Conservation (phyloP, 2,888 invertebrate genomes). For the Steinernema hermaphroditum region DNA sequence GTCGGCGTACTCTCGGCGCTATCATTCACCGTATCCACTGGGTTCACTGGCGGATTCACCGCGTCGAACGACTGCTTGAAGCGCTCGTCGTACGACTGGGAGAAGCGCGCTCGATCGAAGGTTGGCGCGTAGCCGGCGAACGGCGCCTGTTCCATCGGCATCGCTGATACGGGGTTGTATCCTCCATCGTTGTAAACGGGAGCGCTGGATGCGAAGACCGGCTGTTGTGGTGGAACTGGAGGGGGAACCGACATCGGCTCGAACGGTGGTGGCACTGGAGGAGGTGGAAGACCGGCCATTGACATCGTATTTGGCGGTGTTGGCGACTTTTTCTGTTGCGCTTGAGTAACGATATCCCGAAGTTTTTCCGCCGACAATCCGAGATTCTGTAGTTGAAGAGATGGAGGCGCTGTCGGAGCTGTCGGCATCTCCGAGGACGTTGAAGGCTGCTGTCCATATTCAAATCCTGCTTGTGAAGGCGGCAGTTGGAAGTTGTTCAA, state of each 20-base stretch:
- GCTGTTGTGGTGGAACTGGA: no score
- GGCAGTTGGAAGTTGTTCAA: background rate
- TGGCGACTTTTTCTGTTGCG: background rate
- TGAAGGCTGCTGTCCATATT: background rate
- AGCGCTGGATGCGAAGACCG: no score
- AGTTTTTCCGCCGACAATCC: constrained; percentile 4
- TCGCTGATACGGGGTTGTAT: no score
- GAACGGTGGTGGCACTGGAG: background rate
- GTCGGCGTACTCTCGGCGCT: no score
- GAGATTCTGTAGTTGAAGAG: background rate
- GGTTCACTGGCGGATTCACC: background rate
- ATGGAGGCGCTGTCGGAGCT: background rate
- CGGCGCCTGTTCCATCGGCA: no score
- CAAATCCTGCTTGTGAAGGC: background rate
- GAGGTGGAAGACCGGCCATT: background rate
- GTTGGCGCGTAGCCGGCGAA: background rate
- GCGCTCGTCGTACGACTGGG: background rate
- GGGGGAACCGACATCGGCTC: background rate
- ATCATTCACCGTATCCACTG: no score
- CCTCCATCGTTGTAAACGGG: no score
- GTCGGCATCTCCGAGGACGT: background rate
- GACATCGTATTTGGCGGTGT: background rate
- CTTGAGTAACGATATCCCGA: background rate
- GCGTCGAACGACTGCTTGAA: no score
- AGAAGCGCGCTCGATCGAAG: background rate